Base-by-base conservation (phyloP, 2,797 vertebrate genomes). In the Vultur gryphus region DNA sequence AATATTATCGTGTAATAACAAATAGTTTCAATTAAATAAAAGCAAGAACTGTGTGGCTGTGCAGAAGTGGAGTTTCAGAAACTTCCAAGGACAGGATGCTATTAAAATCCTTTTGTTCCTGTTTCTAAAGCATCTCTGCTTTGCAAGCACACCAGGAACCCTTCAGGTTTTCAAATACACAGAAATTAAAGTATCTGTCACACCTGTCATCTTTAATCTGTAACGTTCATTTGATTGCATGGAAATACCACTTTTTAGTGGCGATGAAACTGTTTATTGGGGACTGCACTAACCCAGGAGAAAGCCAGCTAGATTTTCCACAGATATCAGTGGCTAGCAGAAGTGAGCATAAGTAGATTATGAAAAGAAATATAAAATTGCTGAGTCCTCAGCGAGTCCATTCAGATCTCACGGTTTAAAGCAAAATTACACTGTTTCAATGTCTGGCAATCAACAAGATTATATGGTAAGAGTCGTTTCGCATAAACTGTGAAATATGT, bases 11-110 rank as follows among this genome's bases (percentile, higher is more conserved):
- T 0, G 0, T 66, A 72, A 52, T 84, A 96, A 94, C 67, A 91
- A 81, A 94, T 72, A 48, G 49, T 84, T 93, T 93, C 82, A 94
- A 93, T 96, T 93, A 91, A 84, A 77, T 44, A 69, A 79, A 79
- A 84, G n/a, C 51, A 23, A 25, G n/a, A 76, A n/a, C 9, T 28
- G 9, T 19, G 52, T 28, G 43, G 16, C 29, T 81, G 7, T 39
- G 64, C 61, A 65, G 51, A 87, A 84, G 39, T 8, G 28, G 52
- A 77, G 35, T 78, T 93, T 78, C 55, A 79, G 55, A 82, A 54
- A n/a, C 44, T 95, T 91, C 57, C 35, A 84, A 86, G 79, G 61
- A 81, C 65, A 76, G 3, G 24, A 75, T 43, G 29, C 20, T 72
- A 37, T 61, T 84, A 75, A 95, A 90, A 78, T 41, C 6, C 13